Conservation (phyloP, 2,797 vertebrate species). For the Pseudochaenichthys georgianus region DNA sequence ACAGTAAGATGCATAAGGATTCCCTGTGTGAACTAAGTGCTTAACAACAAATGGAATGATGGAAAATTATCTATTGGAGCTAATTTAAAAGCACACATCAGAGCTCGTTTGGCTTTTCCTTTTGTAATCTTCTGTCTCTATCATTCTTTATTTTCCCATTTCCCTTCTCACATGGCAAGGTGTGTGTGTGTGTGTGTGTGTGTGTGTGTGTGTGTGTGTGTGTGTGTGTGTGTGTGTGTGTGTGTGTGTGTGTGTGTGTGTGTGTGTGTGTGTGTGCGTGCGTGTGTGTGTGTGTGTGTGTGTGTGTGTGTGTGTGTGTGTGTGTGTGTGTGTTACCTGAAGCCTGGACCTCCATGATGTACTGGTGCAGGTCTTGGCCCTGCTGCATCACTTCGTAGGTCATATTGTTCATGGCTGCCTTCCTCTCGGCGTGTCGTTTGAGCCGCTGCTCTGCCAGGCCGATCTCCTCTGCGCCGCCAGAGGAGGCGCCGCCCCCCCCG, state of each 20-base stretch:
- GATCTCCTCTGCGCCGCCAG: constrained; percentile 87
- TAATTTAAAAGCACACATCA: too few relatives aligned
- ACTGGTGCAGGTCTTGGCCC: constrained; percentile 96
- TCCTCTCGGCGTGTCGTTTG: constrained; percentile 93
- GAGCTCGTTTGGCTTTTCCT: too few relatives aligned
- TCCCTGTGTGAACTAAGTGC: constrained; percentile 1
- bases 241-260: too few relatives aligned
- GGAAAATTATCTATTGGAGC: background rate
- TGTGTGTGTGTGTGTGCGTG: too few relatives aligned
- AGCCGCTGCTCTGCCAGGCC: constrained; percentile 93
- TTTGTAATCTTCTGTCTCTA: too few relatives aligned
- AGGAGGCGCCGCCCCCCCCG: constrained; percentile 85
- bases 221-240: too few relatives aligned
- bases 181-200: too few relatives aligned
- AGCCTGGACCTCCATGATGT: constrained; percentile 98
- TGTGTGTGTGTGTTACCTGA: constrained; percentile 85
- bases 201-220: too few relatives aligned
- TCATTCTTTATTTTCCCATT: background rate
- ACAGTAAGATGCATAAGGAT: background rate
- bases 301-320: too few relatives aligned
- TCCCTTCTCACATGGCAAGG: background rate
- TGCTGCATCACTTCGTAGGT: constrained; percentile 97
- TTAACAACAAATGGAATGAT: background rate
- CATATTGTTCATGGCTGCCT: constrained; percentile 97
- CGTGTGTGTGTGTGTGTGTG: too few relatives aligned